These are phyloP conservation scores for Tarsius wallacei DNA, from an alignment of 2,797 vertebrate species.

Conservation along the genomic window DNA sequence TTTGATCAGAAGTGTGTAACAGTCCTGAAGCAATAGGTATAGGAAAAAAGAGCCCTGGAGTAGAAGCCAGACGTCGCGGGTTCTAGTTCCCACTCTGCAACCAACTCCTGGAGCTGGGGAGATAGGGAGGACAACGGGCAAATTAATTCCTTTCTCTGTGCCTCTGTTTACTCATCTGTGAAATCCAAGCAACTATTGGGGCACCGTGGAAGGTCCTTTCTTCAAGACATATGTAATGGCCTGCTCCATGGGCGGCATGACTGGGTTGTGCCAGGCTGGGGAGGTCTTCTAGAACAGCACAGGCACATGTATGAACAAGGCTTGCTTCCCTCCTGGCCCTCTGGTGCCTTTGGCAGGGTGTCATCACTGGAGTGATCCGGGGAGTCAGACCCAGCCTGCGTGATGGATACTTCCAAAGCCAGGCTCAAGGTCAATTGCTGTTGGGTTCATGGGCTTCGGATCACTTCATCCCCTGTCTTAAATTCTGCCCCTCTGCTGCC, in stretches of 20 bases:
- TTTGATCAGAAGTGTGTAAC: not conserved
- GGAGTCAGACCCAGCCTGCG: not conserved
- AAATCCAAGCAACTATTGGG: slow-evolving; percentile 3
- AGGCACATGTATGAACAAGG: not conserved
- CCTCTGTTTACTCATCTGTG: slow-evolving; percentile 10
- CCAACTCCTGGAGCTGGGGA: not conserved
- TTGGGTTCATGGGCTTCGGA: not conserved
- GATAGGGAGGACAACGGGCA: not conserved
- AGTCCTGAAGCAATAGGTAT: not conserved
- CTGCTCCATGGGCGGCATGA: not conserved
- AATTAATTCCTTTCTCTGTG: not conserved
- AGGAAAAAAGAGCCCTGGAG: not conserved
- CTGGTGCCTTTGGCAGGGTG: not conserved
- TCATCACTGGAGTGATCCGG: not conserved
- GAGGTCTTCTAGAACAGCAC: not conserved
- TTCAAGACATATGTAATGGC: not conserved
- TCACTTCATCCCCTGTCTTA: not conserved
- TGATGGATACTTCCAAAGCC: not conserved
- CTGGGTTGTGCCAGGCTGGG: not conserved
- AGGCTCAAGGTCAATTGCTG: not conserved
- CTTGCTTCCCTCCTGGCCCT: not conserved
- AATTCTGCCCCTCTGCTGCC: not conserved
- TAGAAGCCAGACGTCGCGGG: not conserved
- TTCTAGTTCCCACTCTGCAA: not conserved
- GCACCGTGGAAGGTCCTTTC: not conserved